These are phyloP conservation scores for Petrolisthes manimaculis DNA, from an alignment of 2,888 invertebrate genomes.

Conservation along the genomic window DNA sequence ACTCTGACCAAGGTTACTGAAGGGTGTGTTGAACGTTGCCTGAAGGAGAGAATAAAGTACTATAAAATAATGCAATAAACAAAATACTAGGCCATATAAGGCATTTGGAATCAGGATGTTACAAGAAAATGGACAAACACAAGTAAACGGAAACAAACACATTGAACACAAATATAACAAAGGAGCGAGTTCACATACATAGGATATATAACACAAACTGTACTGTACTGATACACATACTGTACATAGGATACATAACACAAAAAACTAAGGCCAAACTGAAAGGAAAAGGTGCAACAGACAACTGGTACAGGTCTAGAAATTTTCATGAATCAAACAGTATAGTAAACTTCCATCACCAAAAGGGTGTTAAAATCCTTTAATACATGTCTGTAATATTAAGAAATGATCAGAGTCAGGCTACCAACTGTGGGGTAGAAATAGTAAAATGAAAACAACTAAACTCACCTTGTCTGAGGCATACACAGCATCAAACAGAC, in stretches of 20 bases:
- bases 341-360: neutral
- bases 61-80: neutral
- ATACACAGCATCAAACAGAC: slow-evolving; percentile 89
- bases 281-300: no score
- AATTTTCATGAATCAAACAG: neutral
- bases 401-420: neutral
- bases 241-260: no score
- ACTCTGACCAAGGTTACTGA: slow-evolving; percentile 84
- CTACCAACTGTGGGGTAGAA: no score
- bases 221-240: no score
- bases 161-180: no score
- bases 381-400: slow-evolving; percentile 1
- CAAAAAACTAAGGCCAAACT: no score
- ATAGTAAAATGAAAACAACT: no score
- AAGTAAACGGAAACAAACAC: no score
- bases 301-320: neutral
- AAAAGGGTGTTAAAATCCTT: neutral
- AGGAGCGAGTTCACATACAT: no score
- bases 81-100: neutral
- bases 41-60: slow-evolving; percentile 68
- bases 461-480: slow-evolving; percentile 79
- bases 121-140: neutral
- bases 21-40: slow-evolving; percentile 92
- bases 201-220: no score
- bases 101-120: neutral